phyloP scores from a whole-genome alignment of 2,888 invertebrate genomes.

The Cerceris rybyensis region DNA sequence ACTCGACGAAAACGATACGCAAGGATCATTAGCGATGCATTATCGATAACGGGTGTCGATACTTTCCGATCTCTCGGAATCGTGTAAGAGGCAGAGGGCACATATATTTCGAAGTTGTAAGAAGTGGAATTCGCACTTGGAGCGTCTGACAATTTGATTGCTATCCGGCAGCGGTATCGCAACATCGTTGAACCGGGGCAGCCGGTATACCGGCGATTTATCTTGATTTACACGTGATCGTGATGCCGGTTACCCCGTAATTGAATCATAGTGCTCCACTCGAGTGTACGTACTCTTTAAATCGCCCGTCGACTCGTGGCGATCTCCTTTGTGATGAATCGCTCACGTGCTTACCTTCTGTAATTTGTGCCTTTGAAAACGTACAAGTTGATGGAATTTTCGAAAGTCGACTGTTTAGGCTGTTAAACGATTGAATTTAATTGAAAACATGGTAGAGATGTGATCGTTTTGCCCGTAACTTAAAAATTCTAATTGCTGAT shows the following conservation, averaged over 20 bases:
- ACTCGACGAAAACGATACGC: slow-evolving; percentile 35
- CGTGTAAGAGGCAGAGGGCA: background rate
- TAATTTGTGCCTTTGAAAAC: slow-evolving; percentile 43
- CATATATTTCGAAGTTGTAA: slow-evolving; percentile 40
- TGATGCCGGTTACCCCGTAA: slow-evolving; percentile 60
- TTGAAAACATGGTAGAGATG: too few species aligned
- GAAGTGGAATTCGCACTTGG: slow-evolving; percentile 57
- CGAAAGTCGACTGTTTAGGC: background rate
- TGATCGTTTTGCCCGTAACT: too few species aligned
- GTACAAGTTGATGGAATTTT: slow-evolving; percentile 21
- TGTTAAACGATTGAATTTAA: background rate
- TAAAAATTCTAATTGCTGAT: too few species aligned
- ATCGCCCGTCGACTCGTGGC: slow-evolving; percentile 34
- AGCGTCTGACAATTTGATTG: slow-evolving; percentile 64
- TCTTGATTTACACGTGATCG: slow-evolving; percentile 62
- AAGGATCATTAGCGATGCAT: slow-evolving; percentile 41
- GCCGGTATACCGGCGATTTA: slow-evolving; percentile 52
- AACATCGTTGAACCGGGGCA: slow-evolving; percentile 55
- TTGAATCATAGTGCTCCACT: slow-evolving; percentile 55
- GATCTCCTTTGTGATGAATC: slow-evolving; percentile 40
- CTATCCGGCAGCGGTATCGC: slow-evolving; percentile 60
- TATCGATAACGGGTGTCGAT: slow-evolving; percentile 24
- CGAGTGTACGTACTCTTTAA: slow-evolving; percentile 43
- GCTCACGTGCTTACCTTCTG: slow-evolving; percentile 21
- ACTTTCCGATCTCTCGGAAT: background rate